Conservation (phyloP, 2,113 vertebrate species). For the Sclerurus mexicanus region DNA sequence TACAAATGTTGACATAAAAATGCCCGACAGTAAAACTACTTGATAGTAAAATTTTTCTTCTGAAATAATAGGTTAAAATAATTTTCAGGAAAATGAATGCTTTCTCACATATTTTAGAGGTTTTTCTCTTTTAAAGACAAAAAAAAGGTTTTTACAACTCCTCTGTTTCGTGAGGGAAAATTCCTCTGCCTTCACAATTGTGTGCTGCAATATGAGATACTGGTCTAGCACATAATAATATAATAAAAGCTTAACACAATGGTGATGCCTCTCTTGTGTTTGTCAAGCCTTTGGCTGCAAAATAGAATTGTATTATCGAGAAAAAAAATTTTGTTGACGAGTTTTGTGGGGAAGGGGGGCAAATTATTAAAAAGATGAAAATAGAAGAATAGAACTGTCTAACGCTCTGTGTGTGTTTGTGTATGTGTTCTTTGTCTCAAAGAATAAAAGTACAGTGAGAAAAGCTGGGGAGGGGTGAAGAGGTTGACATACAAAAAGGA, state of each 20-base stretch:
- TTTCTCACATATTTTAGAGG: neutral
- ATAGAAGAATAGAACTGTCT: neutral
- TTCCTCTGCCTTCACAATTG: neutral
- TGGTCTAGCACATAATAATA: neutral
- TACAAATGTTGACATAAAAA: neutral
- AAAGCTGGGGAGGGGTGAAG: neutral
- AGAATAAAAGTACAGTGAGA: neutral
- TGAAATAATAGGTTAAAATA: neutral
- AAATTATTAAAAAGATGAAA: neutral
- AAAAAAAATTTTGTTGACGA: neutral
- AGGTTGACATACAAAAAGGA: neutral
- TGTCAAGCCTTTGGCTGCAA: neutral
- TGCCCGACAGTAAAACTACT: neutral
- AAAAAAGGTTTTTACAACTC: neutral
- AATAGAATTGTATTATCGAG: neutral
- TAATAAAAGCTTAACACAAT: neutral
- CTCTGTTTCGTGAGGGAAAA: neutral
- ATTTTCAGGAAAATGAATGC: neutral
- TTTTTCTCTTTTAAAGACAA: neutral
- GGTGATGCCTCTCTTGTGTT: neutral
- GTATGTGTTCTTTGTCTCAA: neutral
- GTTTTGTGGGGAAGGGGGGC: neutral
- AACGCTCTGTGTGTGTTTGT: neutral
- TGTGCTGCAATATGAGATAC: neutral
- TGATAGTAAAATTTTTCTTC: neutral